These are phyloP conservation scores for Heteractis magnifica DNA, from an alignment of 92 coral and sea anemone species.

Conservation along the genomic window DNA sequence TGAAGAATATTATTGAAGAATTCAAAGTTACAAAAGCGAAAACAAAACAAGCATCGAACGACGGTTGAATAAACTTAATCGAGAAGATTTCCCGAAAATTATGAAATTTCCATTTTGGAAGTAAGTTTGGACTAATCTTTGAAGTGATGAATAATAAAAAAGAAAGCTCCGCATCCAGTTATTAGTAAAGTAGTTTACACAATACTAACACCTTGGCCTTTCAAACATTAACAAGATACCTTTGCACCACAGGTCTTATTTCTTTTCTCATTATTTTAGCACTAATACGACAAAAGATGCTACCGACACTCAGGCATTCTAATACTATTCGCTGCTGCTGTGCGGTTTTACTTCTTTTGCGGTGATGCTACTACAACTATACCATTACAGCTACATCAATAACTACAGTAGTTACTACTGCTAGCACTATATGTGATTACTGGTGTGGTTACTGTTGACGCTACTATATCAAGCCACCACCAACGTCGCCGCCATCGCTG, in stretches of 20 bases:
- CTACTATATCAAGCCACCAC: no score
- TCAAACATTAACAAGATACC: neutral
- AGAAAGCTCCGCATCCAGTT: neutral
- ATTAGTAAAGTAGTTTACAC: neutral
- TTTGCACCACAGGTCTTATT: neutral
- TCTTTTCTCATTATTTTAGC: neutral
- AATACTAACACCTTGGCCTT: neutral
- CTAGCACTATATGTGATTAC: no score
- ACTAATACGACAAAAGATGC: neutral
- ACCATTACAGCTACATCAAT: no score
- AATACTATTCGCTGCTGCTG: no score
- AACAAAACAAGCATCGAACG: neutral
- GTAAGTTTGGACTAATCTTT: neutral
- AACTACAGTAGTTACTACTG: no score
- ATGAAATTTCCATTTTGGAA: conserved; percentile 4
- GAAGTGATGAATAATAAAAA: neutral
- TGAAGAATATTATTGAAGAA: conserved; percentile 14
- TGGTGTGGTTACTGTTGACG: no score
- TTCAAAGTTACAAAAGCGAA: neutral
- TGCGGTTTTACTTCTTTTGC: no score
- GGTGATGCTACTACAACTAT: no score
- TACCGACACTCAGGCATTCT: neutral
- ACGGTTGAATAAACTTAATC: neutral
- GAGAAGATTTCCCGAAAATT: neutral
- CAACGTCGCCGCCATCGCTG: no score